Evolutionary conservation across 2,888 invertebrate species (phyloP), one percentile per base, ranked within the genome.

Genomic region (Ornithoptera priamus): DNA sequence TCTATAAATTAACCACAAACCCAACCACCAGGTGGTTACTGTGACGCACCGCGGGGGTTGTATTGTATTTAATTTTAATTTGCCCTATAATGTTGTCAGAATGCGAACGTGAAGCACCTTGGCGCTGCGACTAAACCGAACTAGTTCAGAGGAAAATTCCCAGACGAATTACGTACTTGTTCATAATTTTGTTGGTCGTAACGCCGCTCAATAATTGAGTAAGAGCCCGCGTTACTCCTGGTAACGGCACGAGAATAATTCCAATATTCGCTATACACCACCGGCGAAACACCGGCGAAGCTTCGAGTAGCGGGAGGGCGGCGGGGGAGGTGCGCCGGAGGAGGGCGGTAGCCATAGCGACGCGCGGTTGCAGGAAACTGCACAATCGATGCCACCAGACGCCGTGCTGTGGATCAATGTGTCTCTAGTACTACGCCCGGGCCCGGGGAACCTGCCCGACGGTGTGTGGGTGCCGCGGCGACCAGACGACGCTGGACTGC

Each of bases 341-440:
- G 89, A 84, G 86, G 88, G 84, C 84, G 87, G 90, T 90, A 80
- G 86, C 78, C 83, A 85, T 84, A 85, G 85, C 85, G 80, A 90
- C 90, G 65, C 56, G 61, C 65, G 81, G 91, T 86, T 91, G 92
- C 92, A 92, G 92, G 92, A 92, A 90, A 89, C 92, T 92, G 92
- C 92, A 90, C 87, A 92, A 92, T 92, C 92, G 89, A 92, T 92
- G 91, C 85, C 85, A 89, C 90, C 90, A 92, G 92, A 92, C 92
- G 89, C 84, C 80, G 75, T 73, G 78, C 78, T 90, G 85, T 92
- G 90, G 92, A 92, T 92, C 92, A 92, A 92, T 92, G 92, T 92
- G 92, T 92, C 90, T 92, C 90, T 92, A 92, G 92, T 92, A 92
- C 92, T 92, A 92, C 90, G 91, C 87, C 85, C 86, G 87, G 81